phyloP scores from a whole-genome alignment of 2,797 vertebrate species.

The Spatula clypeata region DNA sequence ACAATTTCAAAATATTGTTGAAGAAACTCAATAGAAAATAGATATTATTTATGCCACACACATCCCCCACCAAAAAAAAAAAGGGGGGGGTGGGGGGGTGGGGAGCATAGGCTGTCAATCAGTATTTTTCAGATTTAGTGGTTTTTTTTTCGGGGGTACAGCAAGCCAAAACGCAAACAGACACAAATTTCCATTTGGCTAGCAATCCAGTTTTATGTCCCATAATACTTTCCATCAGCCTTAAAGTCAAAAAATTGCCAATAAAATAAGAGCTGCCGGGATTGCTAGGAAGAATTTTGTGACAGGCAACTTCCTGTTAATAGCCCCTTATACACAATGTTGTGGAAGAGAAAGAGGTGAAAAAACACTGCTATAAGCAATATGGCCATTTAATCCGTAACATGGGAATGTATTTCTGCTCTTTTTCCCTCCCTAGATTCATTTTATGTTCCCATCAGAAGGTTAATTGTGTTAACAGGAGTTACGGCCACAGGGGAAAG shows the following conservation, averaged over 20 bases:
- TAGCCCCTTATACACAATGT: background rate
- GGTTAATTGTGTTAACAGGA: conserved; percentile 80
- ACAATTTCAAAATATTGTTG: background rate
- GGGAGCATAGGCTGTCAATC: background rate
- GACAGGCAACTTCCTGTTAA: conserved; percentile 2
- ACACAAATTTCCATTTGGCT: background rate
- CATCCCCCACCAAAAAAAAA: background rate
- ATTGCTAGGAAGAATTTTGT: conserved; percentile 19
- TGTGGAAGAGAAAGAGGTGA: conserved; percentile 2
- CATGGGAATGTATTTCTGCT: conserved; percentile 75
- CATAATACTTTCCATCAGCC: background rate
- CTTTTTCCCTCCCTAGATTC: conserved; percentile 57
- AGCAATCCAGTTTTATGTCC: background rate
- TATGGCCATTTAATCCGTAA: conserved; percentile 63
- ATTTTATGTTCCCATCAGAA: conserved; percentile 77
- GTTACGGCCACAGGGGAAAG: conserved; percentile 77
- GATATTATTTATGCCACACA: background rate
- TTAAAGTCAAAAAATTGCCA: background rate
- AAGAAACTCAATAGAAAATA: background rate
- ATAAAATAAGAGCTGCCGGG: background rate
- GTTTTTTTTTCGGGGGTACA: rapidly evolving
- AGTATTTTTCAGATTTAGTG: background rate
- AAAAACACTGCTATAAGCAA: conserved; percentile 50
- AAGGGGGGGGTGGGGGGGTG: rapidly evolving
- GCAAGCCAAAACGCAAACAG: background rate